Percentiles rank a stretch among this genome's conserved stretches.
Conservation (phyloP, 2,797 vertebrate species). For the Craterocephalus amniculus region DNA sequence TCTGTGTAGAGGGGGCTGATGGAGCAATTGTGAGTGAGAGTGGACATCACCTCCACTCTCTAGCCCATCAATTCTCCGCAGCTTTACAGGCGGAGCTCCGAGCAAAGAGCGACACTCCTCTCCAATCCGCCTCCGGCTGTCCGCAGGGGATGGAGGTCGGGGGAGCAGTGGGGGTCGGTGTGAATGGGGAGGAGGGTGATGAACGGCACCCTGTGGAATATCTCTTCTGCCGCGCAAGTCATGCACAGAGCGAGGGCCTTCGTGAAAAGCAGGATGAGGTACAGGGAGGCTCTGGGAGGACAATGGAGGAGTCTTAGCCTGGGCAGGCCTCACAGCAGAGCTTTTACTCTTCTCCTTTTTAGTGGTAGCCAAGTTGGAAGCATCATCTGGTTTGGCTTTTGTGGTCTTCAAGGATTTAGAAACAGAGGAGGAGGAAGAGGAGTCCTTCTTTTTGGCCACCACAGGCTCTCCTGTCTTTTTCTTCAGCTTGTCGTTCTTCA, state of each 20-base stretch:
- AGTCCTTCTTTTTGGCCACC: slow-evolving; percentile 68
- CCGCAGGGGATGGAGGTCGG: slow-evolving; percentile 54
- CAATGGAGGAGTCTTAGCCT: slow-evolving; percentile 63
- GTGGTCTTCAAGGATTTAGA: slow-evolving; percentile 54
- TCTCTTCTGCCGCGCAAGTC: slow-evolving; percentile 72
- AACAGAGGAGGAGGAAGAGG: slow-evolving; percentile 52
- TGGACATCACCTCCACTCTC: slow-evolving; percentile 40
- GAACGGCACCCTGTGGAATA: slow-evolving; percentile 32
- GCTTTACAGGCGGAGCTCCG: slow-evolving; percentile 71
- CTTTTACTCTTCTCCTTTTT: slow-evolving; percentile 74
- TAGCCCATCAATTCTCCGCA: slow-evolving; percentile 67
- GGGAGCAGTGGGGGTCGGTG: slow-evolving; percentile 49
- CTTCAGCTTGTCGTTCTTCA: slow-evolving; percentile 89
- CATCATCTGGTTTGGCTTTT: slow-evolving; percentile 68
- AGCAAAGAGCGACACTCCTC: slow-evolving; percentile 69
- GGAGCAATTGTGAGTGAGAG: slow-evolving; percentile 59
- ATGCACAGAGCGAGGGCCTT: slow-evolving; percentile 52
- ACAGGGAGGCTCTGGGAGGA: slow-evolving; percentile 50
- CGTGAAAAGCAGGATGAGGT: slow-evolving; percentile 61
- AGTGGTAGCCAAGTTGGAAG: slow-evolving; percentile 34
- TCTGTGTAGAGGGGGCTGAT: slow-evolving; percentile 66
- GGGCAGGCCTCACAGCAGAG: slow-evolving; percentile 37
- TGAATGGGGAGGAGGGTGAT: slow-evolving; percentile 52
- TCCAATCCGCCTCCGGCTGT: slow-evolving; percentile 64
- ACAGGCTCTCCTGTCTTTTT: slow-evolving; percentile 77